phyloP scores from a whole-genome alignment of 2,113 vertebrate species.

The Plecturocebus donacophilus region DNA sequence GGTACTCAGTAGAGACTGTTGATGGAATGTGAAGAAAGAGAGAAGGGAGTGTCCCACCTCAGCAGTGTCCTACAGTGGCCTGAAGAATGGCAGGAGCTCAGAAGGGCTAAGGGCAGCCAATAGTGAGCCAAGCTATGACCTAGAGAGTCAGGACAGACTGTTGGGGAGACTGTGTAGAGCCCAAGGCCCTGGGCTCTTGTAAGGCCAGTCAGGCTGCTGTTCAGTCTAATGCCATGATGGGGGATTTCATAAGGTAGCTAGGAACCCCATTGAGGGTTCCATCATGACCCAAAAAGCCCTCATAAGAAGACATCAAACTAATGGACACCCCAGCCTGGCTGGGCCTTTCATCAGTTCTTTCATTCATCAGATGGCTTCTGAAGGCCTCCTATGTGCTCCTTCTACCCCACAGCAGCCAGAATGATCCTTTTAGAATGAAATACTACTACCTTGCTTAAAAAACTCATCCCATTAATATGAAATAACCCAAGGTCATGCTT shows the following conservation, averaged over 20 bases:
- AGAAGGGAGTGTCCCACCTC: rapidly evolving
- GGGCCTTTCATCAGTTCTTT: neutral
- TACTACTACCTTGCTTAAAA: neutral
- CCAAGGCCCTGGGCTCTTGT: neutral
- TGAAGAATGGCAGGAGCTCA: neutral
- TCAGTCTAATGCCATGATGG: neutral
- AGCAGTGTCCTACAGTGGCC: neutral
- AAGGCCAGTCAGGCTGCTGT: neutral
- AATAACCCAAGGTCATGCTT: neutral
- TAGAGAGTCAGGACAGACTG: neutral
- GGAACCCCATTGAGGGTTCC: neutral
- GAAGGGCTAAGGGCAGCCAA: neutral
- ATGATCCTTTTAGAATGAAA: conserved; percentile 26
- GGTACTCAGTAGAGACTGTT: neutral
- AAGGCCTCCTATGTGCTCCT: neutral
- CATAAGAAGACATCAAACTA: neutral
- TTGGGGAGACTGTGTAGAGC: neutral
- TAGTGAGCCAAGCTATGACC: neutral
- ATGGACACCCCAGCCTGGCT: neutral
- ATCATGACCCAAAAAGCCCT: neutral
- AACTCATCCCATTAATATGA: neutral
- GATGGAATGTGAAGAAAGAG: neutral
- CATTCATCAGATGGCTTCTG: neutral
- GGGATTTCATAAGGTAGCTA: neutral
- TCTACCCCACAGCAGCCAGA: neutral